A percentile compares a stretch with the other conserved stretches of the same genome.
Evolutionary conservation across 1,140 invertebrate genomes (phyloP).

Genomic region (Triops cancriformis): DNA sequence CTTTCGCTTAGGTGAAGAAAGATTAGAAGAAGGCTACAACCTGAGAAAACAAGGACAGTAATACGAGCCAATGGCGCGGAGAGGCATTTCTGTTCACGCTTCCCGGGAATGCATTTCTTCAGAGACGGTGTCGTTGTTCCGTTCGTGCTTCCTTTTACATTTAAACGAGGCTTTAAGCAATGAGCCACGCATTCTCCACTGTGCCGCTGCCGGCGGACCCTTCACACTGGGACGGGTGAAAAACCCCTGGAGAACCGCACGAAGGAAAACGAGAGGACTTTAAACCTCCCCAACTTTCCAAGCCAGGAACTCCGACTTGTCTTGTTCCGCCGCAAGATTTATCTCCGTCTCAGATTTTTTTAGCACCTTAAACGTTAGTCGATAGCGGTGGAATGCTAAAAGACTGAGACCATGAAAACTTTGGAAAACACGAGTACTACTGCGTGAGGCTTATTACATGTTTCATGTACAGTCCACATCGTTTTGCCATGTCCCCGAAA

Average conservation of each 20-base stretch:
- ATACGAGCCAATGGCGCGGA: not conserved
- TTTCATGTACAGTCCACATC: too few species aligned
- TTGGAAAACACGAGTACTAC: not conserved
- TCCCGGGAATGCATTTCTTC: not conserved
- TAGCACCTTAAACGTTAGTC: slow-evolving; percentile 10
- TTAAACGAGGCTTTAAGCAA: slow-evolving; percentile 14
- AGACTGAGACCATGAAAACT: not conserved
- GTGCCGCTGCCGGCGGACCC: not conserved
- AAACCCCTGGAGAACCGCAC: not conserved
- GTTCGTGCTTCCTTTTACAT: slow-evolving; percentile 10
- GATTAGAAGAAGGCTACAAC: not conserved
- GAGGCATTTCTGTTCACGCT: not conserved
- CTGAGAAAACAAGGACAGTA: not conserved
- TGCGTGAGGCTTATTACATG: not conserved
- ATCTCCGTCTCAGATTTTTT: not conserved
- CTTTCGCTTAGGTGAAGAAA: not conserved
- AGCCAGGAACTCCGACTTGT: not conserved
- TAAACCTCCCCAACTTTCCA: not conserved
- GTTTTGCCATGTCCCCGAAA: too few species aligned
- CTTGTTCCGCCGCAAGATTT: not conserved
- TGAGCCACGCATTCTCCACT: not conserved
- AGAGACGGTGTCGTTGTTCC: not conserved
- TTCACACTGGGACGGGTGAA: not conserved
- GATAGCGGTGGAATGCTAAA: not conserved
- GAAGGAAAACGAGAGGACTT: not conserved